Conservation (phyloP, 92 coral and sea anemone genomes). For the Heteractis magnifica region DNA sequence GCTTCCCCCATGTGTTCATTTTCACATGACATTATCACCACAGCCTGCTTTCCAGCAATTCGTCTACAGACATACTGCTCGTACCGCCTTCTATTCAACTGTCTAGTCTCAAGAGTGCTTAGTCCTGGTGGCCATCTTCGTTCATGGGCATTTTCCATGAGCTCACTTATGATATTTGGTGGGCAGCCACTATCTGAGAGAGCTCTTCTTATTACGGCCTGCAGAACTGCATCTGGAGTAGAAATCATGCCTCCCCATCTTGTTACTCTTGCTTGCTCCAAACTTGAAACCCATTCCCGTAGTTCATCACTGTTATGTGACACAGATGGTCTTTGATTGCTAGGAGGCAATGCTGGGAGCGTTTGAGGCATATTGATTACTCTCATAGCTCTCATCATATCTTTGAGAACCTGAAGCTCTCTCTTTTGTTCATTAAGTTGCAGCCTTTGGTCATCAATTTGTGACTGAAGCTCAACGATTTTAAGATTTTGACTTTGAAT, state of each 20-base stretch:
- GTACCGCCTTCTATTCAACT: slow-evolving; percentile 84
- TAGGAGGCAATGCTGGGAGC: slow-evolving; percentile 67
- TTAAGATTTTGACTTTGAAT: slow-evolving; percentile 83
- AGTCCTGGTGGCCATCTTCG: slow-evolving; percentile 94
- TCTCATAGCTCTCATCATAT: slow-evolving; percentile 82
- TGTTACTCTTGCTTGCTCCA: slow-evolving; percentile 84
- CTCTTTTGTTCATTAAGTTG: slow-evolving; percentile 88
- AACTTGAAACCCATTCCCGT: slow-evolving; percentile 64
- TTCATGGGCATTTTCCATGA: slow-evolving; percentile 97
- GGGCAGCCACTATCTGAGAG: slow-evolving; percentile 90
- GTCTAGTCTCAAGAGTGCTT: slow-evolving; percentile 90
- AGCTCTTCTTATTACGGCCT: slow-evolving; percentile 83
- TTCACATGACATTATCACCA: slow-evolving; percentile 89
- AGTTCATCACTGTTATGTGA: slow-evolving; percentile 69
- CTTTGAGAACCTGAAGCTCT: slow-evolving; percentile 83
- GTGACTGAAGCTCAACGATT: slow-evolving; percentile 82
- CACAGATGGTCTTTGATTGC: slow-evolving; percentile 32
- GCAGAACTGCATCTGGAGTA: slow-evolving; percentile 90
- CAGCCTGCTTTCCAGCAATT: slow-evolving; percentile 95
- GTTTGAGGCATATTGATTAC: slow-evolving; percentile 74
- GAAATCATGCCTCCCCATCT: slow-evolving; percentile 99
- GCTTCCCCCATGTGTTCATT: slow-evolving; percentile 96
- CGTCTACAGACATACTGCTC: slow-evolving; percentile 89
- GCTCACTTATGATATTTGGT: slow-evolving; percentile 72
- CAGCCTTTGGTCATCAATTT: slow-evolving; percentile 83